Base-by-base conservation (phyloP, 2,113 vertebrate genomes). In the Apistogramma diplotaenia region DNA sequence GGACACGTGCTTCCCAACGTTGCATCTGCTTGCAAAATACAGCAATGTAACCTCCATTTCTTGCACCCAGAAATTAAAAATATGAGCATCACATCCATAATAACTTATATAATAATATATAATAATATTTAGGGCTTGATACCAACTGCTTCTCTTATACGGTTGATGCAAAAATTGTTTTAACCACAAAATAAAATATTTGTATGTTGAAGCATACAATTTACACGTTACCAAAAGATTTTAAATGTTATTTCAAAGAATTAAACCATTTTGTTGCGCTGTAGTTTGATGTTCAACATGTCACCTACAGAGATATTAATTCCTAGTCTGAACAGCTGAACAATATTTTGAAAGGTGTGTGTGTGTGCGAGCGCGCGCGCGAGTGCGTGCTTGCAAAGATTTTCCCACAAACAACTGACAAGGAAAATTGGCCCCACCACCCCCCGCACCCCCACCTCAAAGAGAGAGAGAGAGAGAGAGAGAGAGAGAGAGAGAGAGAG, bases 321-420 rank as follows among this genome's bases (percentile, higher is more conserved):
- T 40, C 33, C 60, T 62, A 33, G 3, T 5, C 60, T 40, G n/a
- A 62, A 61, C 31, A 35, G 35, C 35, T 61, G 59, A 61, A 62
- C 60, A 62, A 62, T 62, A 62, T 2, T n/a, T 40, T 62, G 33
- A 62, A 62, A 35, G 6, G 21, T 25, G 54, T 56, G 70, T 40
- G 65, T 54, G 16, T 62, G 72, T 70, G 71, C 40, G 46, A 51
- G 61, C 49, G 74, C 56, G 60, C 18, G 61, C 56, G 76, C 37
- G 71, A 62, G 61, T 86, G 70, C 46, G 67, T 77, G 37, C 23
- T 78, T 80, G 62, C 78, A 76, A 73, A 55, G 74, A 94, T 93
- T 95, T 96, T 96, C 94, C 94, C 95, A 95, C 94, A 94, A 95
- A 94, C 89, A 94, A 95, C 93, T 90, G 94, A 86, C 90, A 91